These are phyloP conservation scores for Petrocephalus schoutedeni DNA, from an alignment of 2,797 vertebrate species.

Conservation along the genomic window DNA sequence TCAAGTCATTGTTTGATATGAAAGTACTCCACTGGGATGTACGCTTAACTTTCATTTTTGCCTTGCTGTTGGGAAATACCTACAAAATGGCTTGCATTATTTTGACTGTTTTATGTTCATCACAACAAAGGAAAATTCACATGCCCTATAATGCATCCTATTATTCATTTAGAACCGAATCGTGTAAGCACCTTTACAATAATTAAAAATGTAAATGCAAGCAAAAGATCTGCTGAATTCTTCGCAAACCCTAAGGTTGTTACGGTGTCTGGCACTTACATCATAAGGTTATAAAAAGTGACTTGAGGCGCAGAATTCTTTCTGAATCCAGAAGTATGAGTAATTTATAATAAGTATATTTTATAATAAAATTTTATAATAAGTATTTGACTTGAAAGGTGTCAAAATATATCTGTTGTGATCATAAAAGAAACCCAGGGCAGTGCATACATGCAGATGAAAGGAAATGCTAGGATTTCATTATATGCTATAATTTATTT, in stretches of 20 bases:
- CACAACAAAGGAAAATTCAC: not conserved
- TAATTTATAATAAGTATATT: conserved; percentile 11
- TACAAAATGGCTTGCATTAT: not conserved
- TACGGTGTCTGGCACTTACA: not conserved
- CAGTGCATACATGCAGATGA: not conserved
- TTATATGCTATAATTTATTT: conserved; percentile 4
- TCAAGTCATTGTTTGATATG: not conserved
- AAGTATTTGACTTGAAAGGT: conserved; percentile 5
- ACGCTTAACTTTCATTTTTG: not conserved
- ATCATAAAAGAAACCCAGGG: conserved; percentile 13
- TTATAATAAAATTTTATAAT: not conserved
- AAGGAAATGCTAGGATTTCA: not conserved
- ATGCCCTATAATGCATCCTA: not conserved
- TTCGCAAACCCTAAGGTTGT: not conserved
- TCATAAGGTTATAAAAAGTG: conserved; percentile 1
- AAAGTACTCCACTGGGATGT: not conserved
- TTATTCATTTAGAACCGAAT: not conserved
- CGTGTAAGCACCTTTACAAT: not conserved
- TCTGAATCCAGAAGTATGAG: not conserved
- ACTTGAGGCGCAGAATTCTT: not conserved
- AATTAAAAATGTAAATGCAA: conserved; percentile 5
- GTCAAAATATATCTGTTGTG: conserved; percentile 20
- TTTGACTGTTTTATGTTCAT: conserved; percentile 4
- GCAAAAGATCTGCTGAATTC: not conserved
- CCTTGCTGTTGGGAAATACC: not conserved